Evolutionary conservation across 92 coral and sea anemone genomes (phyloP).

Genomic region (Porites evermanni): DNA sequence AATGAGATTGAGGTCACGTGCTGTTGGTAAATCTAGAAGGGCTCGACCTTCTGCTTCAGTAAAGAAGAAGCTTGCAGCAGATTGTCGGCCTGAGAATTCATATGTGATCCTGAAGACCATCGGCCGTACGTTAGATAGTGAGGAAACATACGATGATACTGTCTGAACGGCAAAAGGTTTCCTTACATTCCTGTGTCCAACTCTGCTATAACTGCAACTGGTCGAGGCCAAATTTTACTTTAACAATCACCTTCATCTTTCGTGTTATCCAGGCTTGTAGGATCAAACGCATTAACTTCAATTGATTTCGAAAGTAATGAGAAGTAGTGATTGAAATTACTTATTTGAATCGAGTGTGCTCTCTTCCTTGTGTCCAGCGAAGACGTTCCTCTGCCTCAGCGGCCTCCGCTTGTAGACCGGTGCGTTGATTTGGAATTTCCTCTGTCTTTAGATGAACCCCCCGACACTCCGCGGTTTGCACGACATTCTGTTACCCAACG

Average conservation of each 20-base stretch:
- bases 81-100: constrained; percentile 5
- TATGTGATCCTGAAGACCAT: constrained; percentile 53
- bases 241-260: not conserved
- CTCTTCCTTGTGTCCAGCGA: not conserved
- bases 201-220: constrained; percentile 45
- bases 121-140: constrained; percentile 23
- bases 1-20: too few species aligned
- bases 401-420: not conserved
- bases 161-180: constrained; percentile 54
- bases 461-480: not conserved
- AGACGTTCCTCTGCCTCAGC: not conserved
- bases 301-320: not conserved
- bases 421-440: not conserved
- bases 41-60: constrained; percentile 47
- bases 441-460: not conserved
- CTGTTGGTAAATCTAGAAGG: not conserved
- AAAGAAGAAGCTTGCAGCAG: constrained; percentile 40
- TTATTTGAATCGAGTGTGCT: too few species aligned
- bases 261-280: not conserved
- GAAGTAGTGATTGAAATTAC: not conserved
- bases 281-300: not conserved
- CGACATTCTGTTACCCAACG: constrained; percentile 60
- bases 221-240: not conserved
- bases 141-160: constrained; percentile 66
- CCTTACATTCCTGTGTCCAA: constrained; percentile 75